Evolutionary conservation across 2,888 invertebrate species (phyloP).

Genomic region (Caenorhabditis macrosperma): DNA sequence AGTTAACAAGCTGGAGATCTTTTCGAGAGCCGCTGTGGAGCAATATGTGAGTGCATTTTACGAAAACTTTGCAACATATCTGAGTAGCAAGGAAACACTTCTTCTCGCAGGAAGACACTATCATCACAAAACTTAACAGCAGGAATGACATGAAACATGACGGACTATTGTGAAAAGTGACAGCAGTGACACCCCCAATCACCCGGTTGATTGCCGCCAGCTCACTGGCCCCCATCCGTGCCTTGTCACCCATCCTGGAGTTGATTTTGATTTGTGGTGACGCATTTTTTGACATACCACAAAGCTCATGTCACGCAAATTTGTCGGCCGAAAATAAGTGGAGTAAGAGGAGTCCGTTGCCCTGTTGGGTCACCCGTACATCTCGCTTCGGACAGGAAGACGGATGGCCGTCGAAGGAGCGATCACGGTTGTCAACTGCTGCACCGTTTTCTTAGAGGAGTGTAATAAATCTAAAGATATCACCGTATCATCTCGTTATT

Average conservation of each 20-base stretch:
- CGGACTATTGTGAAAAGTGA: constrained; percentile 61
- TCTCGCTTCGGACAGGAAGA: constrained; percentile 29
- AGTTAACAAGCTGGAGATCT: constrained; percentile 6
- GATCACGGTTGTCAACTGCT: constrained; percentile 45
- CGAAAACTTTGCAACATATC: constrained; percentile 8
- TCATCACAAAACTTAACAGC: constrained; percentile 42
- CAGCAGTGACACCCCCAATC: constrained; percentile 58
- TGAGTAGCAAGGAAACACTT: constrained; percentile 5
- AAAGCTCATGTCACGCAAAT: constrained; percentile 32
- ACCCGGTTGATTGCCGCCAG: constrained; percentile 30
- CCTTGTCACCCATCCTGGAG: constrained; percentile 40
- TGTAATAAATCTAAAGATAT: constrained; percentile 53
- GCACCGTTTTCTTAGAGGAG: constrained; percentile 45
- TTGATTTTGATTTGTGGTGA: constrained; percentile 50
- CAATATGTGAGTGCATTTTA: constrained; percentile 54
- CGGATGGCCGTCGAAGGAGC: constrained; percentile 33
- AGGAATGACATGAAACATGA: constrained; percentile 61
- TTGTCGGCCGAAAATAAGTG: constrained; percentile 45
- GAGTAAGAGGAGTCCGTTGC: constrained; percentile 21
- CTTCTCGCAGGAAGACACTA: constrained; percentile 19
- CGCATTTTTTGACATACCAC: constrained; percentile 53
- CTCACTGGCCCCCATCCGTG: background rate
- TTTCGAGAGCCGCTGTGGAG: constrained; percentile 17
- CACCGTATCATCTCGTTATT: constrained; percentile 55
- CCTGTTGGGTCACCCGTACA: constrained; percentile 4